phyloP scores from a whole-genome alignment of 2,888 invertebrate species.

The Boloria selene region DNA sequence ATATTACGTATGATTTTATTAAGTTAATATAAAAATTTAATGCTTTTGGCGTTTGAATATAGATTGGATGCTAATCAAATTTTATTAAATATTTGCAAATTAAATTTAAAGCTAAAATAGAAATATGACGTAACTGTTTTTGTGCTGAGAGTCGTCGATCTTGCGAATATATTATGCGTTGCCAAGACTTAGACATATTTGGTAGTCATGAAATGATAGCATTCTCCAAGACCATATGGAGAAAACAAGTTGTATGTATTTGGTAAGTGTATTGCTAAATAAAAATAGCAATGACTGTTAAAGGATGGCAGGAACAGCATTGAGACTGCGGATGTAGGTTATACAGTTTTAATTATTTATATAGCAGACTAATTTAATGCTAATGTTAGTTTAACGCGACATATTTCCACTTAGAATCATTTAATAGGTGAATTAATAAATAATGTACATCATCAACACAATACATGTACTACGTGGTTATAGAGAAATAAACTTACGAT shows the following conservation, averaged over 20 bases:
- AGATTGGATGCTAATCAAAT: too few species aligned
- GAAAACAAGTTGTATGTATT: conserved; percentile 21
- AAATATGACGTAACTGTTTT: conserved; percentile 26
- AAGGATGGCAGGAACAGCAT: conserved; percentile 23
- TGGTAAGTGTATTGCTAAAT: conserved; percentile 26
- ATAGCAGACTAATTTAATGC: neutral
- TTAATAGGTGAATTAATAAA: too few species aligned
- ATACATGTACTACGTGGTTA: too few species aligned
- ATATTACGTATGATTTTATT: too few species aligned
- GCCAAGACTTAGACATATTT: conserved; percentile 22
- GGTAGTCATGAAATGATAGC: conserved; percentile 39
- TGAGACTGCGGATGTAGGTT: conserved; percentile 8
- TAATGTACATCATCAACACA: too few species aligned
- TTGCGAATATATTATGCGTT: conserved; percentile 22
- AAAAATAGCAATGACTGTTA: conserved; percentile 20
- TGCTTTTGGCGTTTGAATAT: too few species aligned
- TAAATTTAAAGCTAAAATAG: conserved; percentile 21
- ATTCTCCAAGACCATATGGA: conserved; percentile 22
- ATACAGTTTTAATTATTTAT: conserved; percentile 1
- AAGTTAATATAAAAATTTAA: too few species aligned
- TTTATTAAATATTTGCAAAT: too few species aligned
- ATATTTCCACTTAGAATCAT: neutral
- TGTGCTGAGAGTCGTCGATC: neutral
- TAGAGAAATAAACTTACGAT: too few species aligned
- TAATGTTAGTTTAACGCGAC: neutral